Evolutionary conservation across 2,888 invertebrate species (phyloP).

Genomic region (Cryptus viduatorius): DNA sequence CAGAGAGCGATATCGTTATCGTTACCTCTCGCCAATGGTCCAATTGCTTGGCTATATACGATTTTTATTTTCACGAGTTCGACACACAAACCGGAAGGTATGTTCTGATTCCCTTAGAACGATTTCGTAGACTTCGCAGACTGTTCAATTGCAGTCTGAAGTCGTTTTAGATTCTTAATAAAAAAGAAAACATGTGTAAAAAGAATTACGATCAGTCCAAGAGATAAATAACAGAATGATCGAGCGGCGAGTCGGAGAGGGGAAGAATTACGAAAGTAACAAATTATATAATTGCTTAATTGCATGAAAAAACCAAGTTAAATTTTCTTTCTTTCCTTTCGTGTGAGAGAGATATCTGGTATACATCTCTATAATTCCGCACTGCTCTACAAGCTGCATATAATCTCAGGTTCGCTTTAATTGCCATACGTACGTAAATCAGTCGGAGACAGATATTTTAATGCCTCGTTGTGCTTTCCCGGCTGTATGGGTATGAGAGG

Average conservation of each 20-base stretch:
- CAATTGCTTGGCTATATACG: constrained; percentile 28
- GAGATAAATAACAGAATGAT: too few relatives aligned
- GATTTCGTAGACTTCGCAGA: constrained; percentile 6
- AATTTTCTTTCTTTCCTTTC: not conserved
- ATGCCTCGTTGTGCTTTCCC: constrained; percentile 43
- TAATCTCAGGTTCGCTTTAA: constrained; percentile 28
- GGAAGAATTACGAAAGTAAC: too few relatives aligned
- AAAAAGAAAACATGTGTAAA: not conserved
- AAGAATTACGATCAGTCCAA: too few relatives aligned
- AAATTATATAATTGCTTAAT: too few relatives aligned
- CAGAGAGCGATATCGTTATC: constrained; percentile 56
- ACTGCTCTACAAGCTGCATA: not conserved
- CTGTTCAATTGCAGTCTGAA: constrained; percentile 15
- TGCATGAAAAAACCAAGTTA: not conserved
- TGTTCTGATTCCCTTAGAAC: not conserved
- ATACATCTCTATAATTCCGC: not conserved
- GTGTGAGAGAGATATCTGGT: not conserved
- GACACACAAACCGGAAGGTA: not conserved
- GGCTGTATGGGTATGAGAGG: not conserved
- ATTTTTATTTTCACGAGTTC: not conserved
- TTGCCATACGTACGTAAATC: constrained; percentile 54
- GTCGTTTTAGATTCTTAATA: not conserved
- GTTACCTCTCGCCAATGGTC: constrained; percentile 40
- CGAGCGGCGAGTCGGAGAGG: too few relatives aligned
- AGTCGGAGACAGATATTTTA: constrained; percentile 57